Conservation (phyloP, 2,888 invertebrate species). For the Ornithoptera priamus region DNA sequence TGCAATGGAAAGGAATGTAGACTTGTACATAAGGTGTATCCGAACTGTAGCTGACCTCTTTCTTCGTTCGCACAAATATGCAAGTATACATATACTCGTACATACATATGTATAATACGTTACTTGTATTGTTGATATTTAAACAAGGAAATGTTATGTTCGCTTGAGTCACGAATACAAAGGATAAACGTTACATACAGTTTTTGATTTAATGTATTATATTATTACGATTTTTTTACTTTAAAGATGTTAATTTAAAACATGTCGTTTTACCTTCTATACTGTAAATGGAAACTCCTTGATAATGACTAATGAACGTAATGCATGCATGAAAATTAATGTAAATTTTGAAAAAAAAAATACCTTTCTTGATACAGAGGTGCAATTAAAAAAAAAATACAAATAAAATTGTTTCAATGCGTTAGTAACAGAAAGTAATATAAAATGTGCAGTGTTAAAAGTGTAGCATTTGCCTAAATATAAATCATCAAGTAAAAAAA, state of each 20-base stretch:
- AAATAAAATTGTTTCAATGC: no score
- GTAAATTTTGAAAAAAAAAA: neutral
- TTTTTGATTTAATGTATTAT: neutral
- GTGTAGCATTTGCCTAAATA: no score
- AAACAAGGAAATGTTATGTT: slow-evolving; percentile 25
- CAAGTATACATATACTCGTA: neutral
- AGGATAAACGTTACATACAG: slow-evolving; percentile 11
- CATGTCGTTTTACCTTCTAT: neutral
- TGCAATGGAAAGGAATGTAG: slow-evolving; percentile 19
- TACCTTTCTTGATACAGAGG: neutral
- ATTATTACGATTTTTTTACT: neutral
- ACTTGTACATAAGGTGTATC: slow-evolving; percentile 9
- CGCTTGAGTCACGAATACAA: slow-evolving; percentile 20
- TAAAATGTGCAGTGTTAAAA: no score
- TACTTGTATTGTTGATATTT: slow-evolving; percentile 11
- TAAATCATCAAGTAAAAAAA: no score
- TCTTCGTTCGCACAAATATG: slow-evolving; percentile 18
- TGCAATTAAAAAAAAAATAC: no score
- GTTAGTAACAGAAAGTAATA: no score
- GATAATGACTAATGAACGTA: neutral
- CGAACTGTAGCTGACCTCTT: slow-evolving; percentile 18
- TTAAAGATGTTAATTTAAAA: neutral
- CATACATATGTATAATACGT: slow-evolving; percentile 6
- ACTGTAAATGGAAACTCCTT: neutral
- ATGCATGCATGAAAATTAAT: neutral